phyloP scores from a whole-genome alignment of 2,797 vertebrate species.

The Propithecus perrieri region DNA sequence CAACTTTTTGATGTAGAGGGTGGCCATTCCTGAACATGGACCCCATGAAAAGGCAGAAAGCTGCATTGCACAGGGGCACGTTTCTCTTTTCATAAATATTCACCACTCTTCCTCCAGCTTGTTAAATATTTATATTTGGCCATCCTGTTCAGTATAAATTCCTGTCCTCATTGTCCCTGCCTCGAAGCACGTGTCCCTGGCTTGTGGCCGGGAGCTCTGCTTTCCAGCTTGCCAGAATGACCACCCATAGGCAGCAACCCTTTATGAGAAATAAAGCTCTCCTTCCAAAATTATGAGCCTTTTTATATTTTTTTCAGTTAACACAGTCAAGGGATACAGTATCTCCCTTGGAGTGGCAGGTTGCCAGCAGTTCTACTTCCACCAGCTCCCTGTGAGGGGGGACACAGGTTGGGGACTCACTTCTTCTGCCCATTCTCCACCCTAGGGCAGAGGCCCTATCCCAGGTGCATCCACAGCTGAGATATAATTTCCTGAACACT shows the following conservation, averaged over 20 bases:
- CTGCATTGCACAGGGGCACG: too few species aligned
- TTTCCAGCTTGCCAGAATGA: neutral
- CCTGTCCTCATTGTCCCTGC: neutral
- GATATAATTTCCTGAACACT: too few species aligned
- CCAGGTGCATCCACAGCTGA: neutral
- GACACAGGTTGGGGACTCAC: accelerated
- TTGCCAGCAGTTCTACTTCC: neutral
- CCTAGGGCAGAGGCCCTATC: neutral
- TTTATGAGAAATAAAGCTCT: neutral
- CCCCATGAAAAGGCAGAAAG: neutral
- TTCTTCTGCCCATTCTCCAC: neutral
- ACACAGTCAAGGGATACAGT: neutral
- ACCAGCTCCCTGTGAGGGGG: neutral
- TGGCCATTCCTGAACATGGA: neutral
- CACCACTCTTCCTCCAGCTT: neutral
- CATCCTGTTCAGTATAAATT: neutral
- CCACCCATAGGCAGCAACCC: neutral
- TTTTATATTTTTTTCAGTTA: neutral
- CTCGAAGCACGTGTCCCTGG: neutral
- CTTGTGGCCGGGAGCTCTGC: neutral
- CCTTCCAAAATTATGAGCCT: neutral
- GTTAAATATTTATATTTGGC: neutral
- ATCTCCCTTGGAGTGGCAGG: neutral
- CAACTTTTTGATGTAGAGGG: neutral
- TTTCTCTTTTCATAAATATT: neutral